Evolutionary conservation across 2,888 invertebrate genomes (phyloP).

Genomic region (Cylloceria caligata): DNA sequence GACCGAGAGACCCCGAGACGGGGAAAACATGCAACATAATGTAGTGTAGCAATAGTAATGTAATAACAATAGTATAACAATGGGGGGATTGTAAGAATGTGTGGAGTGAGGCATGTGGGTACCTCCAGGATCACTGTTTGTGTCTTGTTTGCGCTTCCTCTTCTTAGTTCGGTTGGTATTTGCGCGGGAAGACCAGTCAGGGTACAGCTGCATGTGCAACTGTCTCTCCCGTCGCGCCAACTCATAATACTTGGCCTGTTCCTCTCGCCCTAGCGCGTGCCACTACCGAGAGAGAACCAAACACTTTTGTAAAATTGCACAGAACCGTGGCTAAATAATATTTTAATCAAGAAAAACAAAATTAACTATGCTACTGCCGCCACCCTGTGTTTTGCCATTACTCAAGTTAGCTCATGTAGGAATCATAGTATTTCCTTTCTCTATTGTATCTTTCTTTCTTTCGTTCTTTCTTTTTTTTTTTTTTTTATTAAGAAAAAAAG

Average conservation of each 20-base stretch:
- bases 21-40: conserved; percentile 84
- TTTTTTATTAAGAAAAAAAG: conserved; percentile 68
- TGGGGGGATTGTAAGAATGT: conserved; percentile 82
- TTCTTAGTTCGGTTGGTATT: conserved; percentile 99
- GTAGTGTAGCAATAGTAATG: conserved; percentile 81
- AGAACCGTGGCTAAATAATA: conserved; percentile 77
- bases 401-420: conserved; percentile 74
- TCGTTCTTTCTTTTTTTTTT: conserved; percentile 55
- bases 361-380: conserved; percentile 83
- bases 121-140: conserved; percentile 95
- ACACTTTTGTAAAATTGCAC: conserved; percentile 81
- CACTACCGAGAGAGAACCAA: conserved; percentile 90
- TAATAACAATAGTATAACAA: conserved; percentile 75
- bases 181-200: conserved; percentile 99
- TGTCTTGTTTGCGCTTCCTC: conserved; percentile 99
- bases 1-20: conserved; percentile 80
- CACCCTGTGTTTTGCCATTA: conserved; percentile 80
- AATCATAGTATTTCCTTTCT: conserved; percentile 61
- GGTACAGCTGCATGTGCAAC: conserved; percentile 99
- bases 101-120: conserved; percentile 87
- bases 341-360: conserved; percentile 67
- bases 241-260: conserved; percentile 99
- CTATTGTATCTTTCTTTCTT: conserved; percentile 54
- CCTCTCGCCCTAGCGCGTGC: conserved; percentile 99
- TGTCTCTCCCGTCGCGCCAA: conserved; percentile 99